These are phyloP conservation scores for Scomber japonicus DNA, from an alignment of 2,113 vertebrate genomes.

Conservation along the genomic window DNA sequence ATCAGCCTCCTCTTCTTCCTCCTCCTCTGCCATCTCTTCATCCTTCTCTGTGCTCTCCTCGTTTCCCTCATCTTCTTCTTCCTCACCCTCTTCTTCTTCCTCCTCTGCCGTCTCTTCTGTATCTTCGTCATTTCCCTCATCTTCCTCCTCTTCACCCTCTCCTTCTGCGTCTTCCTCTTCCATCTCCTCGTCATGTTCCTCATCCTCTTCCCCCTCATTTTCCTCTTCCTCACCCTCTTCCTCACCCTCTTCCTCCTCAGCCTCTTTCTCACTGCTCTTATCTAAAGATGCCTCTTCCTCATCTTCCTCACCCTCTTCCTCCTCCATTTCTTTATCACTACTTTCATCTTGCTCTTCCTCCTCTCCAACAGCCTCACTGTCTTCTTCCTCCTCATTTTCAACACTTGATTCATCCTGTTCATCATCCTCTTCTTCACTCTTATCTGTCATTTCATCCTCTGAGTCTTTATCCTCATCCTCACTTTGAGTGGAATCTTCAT, in stretches of 20 bases:
- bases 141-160: not conserved
- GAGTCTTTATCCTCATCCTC: slow-evolving; percentile 39
- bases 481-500: slow-evolving; percentile 17
- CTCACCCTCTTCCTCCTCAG: not conserved
- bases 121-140: not conserved
- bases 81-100: not conserved
- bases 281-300: not conserved
- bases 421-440: slow-evolving; percentile 33
- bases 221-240: not conserved
- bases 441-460: slow-evolving; percentile 9
- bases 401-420: not conserved
- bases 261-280: not conserved
- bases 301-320: not conserved
- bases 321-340: slow-evolving; percentile 4
- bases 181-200: slow-evolving; percentile 2
- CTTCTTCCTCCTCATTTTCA: not conserved
- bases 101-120: fast-evolving
- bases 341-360: slow-evolving; percentile 25
- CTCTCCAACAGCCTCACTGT: slow-evolving; percentile 15
- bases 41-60: no score
- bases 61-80: slow-evolving; percentile 28
- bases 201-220: not conserved
- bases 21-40: not conserved
- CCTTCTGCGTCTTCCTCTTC: slow-evolving; percentile 2
- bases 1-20: not conserved